Conservation (phyloP, 2,113 vertebrate genomes). For the Bombycilla garrulus region DNA sequence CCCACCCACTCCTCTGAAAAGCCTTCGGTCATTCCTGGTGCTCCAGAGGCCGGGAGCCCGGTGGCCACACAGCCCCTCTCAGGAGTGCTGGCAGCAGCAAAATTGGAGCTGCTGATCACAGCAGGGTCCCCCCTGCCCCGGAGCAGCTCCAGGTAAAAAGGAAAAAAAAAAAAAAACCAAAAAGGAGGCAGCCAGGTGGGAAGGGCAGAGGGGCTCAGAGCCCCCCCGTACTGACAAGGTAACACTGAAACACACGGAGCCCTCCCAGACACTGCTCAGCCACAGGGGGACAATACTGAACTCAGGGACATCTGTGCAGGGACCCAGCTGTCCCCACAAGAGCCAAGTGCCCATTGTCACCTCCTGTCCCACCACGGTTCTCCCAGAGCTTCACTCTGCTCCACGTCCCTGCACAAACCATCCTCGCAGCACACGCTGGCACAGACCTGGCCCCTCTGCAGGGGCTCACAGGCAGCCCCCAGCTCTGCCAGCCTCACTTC, state of each 20-base stretch:
- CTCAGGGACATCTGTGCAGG: accelerated
- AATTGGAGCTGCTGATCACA: background rate
- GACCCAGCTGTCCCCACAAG: background rate
- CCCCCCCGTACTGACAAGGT: accelerated
- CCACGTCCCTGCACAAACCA: background rate
- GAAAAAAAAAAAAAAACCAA: too few species aligned
- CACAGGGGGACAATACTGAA: background rate
- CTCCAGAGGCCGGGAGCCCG: background rate
- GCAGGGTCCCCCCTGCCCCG: background rate
- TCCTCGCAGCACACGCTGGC: background rate
- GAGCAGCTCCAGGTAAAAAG: background rate
- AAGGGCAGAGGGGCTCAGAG: background rate
- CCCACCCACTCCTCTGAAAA: background rate
- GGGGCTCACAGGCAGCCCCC: background rate
- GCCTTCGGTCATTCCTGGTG: accelerated
- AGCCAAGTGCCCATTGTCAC: background rate
- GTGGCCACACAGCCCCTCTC: background rate
- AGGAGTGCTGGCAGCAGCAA: background rate
- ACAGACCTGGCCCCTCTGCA: background rate
- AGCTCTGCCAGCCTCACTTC: background rate
- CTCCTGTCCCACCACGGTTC: background rate
- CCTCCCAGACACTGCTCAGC: accelerated
- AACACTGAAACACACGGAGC: accelerated
- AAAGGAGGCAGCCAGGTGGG: background rate
- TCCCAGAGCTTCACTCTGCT: accelerated